These are phyloP conservation scores for Biston betularia DNA, from an alignment of 2,888 invertebrate species.

Conservation along the genomic window DNA sequence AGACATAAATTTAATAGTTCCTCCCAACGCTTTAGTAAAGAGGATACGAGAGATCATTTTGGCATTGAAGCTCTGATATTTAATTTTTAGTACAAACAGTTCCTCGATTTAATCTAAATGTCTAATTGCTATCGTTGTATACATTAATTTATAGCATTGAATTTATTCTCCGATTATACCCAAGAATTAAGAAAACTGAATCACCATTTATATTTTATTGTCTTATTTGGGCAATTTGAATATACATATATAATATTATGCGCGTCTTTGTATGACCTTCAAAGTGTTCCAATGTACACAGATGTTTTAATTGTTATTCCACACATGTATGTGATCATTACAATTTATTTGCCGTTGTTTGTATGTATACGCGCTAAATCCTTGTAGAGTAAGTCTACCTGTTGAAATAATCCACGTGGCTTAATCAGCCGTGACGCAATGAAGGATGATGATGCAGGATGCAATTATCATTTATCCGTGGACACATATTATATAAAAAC, in stretches of 20 bases:
- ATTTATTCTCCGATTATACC: constrained; percentile 2
- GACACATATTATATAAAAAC: background rate
- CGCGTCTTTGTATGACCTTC: constrained; percentile 22
- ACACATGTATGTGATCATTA: constrained; percentile 21
- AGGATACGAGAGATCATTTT: background rate
- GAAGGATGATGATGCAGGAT: too few species aligned
- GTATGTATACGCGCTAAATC: constrained; percentile 23
- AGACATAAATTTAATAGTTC: background rate
- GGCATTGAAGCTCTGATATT: constrained; percentile 1
- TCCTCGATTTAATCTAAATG: background rate
- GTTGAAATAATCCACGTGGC: constrained; percentile 10
- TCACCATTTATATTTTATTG: constrained; percentile 7
- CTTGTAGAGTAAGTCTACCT: constrained; percentile 11
- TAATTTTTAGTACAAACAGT: too few species aligned
- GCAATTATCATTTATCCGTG: background rate
- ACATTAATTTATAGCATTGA: background rate
- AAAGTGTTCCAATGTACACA: constrained; percentile 17
- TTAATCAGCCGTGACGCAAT: background rate
- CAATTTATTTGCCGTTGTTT: constrained; percentile 38
- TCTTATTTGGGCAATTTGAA: constrained; percentile 18
- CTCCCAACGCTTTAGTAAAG: background rate
- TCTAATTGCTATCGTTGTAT: background rate
- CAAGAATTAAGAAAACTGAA: constrained; percentile 15
- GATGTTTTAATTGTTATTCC: constrained; percentile 40
- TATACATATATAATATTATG: too few species aligned